phyloP scores from a whole-genome alignment of 2,113 vertebrate species.

The Mandrillus leucophaeus region DNA sequence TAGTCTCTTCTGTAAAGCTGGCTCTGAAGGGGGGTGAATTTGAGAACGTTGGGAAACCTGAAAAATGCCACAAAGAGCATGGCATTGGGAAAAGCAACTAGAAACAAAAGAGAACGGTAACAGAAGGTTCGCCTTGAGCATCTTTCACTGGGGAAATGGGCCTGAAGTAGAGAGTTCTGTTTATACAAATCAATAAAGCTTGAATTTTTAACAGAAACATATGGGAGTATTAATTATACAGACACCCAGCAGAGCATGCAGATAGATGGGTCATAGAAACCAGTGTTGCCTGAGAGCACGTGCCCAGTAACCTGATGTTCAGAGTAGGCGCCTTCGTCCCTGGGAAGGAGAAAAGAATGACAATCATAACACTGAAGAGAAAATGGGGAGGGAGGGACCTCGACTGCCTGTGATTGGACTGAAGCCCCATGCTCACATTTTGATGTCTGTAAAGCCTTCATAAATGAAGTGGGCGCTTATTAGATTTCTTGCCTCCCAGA shows the following conservation, averaged over 20 bases:
- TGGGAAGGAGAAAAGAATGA: neutral
- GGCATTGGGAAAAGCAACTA: neutral
- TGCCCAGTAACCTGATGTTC: neutral
- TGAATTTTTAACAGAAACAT: neutral
- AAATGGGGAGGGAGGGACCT: neutral
- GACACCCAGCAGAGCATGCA: neutral
- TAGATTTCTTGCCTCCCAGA: neutral
- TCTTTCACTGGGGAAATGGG: neutral
- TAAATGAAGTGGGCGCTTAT: neutral
- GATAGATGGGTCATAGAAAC: neutral
- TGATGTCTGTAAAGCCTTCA: neutral
- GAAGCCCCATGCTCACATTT: neutral
- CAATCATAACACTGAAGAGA: no score
- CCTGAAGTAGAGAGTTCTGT: neutral
- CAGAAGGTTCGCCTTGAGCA: neutral
- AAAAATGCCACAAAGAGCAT: neutral
- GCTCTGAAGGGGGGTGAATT: neutral
- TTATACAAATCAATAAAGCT: neutral
- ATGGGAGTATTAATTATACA: neutral
- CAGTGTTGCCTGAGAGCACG: fast-evolving
- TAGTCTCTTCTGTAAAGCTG: neutral
- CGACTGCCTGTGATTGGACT: fast-evolving
- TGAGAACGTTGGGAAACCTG: neutral
- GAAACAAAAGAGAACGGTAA: neutral
- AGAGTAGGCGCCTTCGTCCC: neutral